A percentile compares a stretch with the other conserved stretches of the same genome.
phyloP scores from a whole-genome alignment of 2,113 vertebrate genomes.

The Chaenogobius annularis region DNA sequence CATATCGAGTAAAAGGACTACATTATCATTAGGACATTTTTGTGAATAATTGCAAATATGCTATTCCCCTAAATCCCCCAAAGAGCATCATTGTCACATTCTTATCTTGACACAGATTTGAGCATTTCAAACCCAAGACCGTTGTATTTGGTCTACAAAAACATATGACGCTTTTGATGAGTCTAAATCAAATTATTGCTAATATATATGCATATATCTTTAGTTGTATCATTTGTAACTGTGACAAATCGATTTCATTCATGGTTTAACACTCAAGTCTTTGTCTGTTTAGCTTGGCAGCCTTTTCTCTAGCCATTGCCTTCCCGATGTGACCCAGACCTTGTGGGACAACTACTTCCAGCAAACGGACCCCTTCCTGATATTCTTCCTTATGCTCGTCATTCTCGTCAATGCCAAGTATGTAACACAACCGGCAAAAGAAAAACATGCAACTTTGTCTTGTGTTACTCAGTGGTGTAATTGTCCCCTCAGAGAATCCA shows the following conservation, averaged over 20 bases:
- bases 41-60: too few relatives aligned
- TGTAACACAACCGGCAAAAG: conserved; percentile 40
- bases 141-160: background rate
- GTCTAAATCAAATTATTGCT: too few relatives aligned
- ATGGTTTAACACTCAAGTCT: background rate
- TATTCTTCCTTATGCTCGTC: conserved; percentile 98
- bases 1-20: background rate
- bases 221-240: background rate
- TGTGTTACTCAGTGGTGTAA: conserved; percentile 2
- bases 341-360: conserved; percentile 97
- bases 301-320: conserved; percentile 91
- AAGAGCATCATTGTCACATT: too few relatives aligned
- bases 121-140: too few relatives aligned
- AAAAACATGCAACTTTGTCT: background rate
- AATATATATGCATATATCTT: background rate
- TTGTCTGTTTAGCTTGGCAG: conserved; percentile 83
- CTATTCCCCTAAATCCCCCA: too few relatives aligned
- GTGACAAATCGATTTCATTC: background rate
- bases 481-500: conserved; percentile 82
- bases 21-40: background rate
- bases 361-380: conserved; percentile 94
- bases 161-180: background rate
- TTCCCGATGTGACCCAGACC: conserved; percentile 86
- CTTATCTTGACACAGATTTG: too few relatives aligned
- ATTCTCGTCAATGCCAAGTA: conserved; percentile 99